These are phyloP conservation scores for Phasia obesa DNA, from an alignment of 2,888 invertebrate genomes.

Conservation along the genomic window DNA sequence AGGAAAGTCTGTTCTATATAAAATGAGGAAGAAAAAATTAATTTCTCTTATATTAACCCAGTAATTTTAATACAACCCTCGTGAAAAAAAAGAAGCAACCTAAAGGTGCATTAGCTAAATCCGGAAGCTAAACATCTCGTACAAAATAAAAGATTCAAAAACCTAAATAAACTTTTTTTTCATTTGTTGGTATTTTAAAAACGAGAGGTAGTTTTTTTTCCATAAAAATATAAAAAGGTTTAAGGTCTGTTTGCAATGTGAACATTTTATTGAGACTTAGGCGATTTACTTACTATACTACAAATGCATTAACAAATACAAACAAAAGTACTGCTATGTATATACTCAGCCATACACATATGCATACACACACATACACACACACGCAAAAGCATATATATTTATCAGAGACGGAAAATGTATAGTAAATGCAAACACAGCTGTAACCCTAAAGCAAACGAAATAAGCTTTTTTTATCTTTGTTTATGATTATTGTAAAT, in stretches of 20 bases:
- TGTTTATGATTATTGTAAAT: no score
- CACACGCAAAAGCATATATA: background rate
- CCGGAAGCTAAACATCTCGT: constrained; percentile 61
- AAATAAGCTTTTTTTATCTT: no score
- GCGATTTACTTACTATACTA: constrained; percentile 34
- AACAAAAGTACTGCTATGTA: constrained; percentile 8
- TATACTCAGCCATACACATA: no score
- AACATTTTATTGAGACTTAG: constrained; percentile 35
- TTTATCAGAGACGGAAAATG: no score
- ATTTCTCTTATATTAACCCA: background rate
- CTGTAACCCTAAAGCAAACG: no score
- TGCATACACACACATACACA: background rate
- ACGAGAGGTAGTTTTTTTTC: no score
- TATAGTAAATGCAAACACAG: no score
- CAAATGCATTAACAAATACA: constrained; percentile 4
- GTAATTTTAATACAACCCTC: background rate
- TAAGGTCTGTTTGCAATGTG: constrained; percentile 53
- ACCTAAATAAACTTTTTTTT: constrained; percentile 51
- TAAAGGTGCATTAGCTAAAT: constrained; percentile 66
- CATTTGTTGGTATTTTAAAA: background rate
- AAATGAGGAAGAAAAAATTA: background rate
- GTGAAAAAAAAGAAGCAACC: constrained; percentile 8
- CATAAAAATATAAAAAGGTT: constrained; percentile 29
- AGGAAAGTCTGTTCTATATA: no score
- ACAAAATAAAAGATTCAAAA: constrained; percentile 55